Evolutionary conservation across 2,113 vertebrate genomes (phyloP), one percentile per base, ranked within the genome.

Genomic region (Pseudopodoces humilis): DNA sequence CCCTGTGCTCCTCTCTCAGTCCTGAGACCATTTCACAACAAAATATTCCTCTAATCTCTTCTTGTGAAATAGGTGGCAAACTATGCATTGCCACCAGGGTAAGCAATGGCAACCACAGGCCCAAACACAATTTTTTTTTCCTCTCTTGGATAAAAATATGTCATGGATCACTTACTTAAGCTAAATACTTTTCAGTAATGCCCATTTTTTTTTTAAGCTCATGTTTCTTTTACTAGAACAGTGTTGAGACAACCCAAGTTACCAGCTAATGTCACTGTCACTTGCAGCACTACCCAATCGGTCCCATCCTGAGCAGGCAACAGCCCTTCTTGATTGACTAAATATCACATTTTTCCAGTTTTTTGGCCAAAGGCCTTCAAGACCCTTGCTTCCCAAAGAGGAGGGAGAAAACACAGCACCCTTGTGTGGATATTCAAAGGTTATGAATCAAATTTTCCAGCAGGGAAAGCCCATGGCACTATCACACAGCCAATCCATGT

Each of bases 381-480:
- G 50, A 44, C 2, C 24, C 25, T 74, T 77, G 59, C 35, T 70
- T 62, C 23, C 15, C 37, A 21, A 70, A 46, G 68, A 58, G 15
- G 6, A 56, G 6, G 24, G 43, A 70, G 39, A 55, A 76, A 79
- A 76, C 7, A 58, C 25, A 63, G 43, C 43, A 39, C 15, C 44
- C 15, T 44, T 41, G 6, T 21, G 33, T 13, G 9, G 28, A 30
- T 74, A 5, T n/a, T 64, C 55, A 58, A 52, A 52, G 25, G 9
- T 0, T 87, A 52, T 39, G 62, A 84, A 33, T 50, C 62, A 50
- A 55, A 75, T 27, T 76, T 89, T 72, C 62, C 62, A 62, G 20
- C 1, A 1, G 60, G 62, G 62, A 72, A 85, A 15, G 47, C 33
- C 52, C 13, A 19, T 16, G 0, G 1, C 0, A 0, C 39, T 23